Evolutionary conservation across 2,888 invertebrate genomes (phyloP).

Genomic region (Philereme vetulata): DNA sequence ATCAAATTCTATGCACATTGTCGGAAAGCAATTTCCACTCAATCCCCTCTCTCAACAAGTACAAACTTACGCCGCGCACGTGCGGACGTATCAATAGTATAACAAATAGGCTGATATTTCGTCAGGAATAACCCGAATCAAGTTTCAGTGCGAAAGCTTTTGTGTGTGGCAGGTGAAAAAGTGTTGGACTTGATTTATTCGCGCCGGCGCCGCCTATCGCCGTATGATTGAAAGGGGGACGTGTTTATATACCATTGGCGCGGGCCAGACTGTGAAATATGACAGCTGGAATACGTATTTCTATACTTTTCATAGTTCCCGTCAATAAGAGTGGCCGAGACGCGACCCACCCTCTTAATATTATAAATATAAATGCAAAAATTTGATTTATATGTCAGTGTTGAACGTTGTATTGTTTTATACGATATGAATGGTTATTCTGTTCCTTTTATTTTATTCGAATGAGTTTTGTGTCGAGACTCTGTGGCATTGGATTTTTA

Average conservation of each 20-base stretch:
- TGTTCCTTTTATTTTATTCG: conserved; percentile 61
- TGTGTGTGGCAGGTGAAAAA: conserved; percentile 84
- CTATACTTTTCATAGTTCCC: conserved; percentile 51
- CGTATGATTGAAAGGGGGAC: conserved; percentile 80
- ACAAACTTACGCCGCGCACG: conserved; percentile 80
- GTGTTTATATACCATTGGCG: conserved; percentile 74
- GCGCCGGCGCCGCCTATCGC: conserved; percentile 78
- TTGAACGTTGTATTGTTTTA: conserved; percentile 69
- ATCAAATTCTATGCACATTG: conserved; percentile 79
- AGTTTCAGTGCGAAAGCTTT: conserved; percentile 81
- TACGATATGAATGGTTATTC: conserved; percentile 56
- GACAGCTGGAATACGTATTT: conserved; percentile 69
- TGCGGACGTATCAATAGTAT: conserved; percentile 82
- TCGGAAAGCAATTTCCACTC: conserved; percentile 80
- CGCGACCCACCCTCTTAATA: conserved; percentile 54
- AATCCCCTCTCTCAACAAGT: conserved; percentile 80
- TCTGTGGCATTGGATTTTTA: conserved; percentile 4
- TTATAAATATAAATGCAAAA: conserved; percentile 63
- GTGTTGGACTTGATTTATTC: conserved; percentile 82
- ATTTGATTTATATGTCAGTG: conserved; percentile 72
- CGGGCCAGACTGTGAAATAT: conserved; percentile 75
- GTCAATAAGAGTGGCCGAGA: conserved; percentile 43
- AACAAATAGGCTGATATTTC: conserved; percentile 84
- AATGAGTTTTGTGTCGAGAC: conserved; percentile 49
- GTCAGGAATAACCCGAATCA: conserved; percentile 84